Percentiles rank a stretch among this genome's conserved stretches.
phyloP scores from a whole-genome alignment of 2,888 invertebrate species.

The Oligia latruncula region DNA sequence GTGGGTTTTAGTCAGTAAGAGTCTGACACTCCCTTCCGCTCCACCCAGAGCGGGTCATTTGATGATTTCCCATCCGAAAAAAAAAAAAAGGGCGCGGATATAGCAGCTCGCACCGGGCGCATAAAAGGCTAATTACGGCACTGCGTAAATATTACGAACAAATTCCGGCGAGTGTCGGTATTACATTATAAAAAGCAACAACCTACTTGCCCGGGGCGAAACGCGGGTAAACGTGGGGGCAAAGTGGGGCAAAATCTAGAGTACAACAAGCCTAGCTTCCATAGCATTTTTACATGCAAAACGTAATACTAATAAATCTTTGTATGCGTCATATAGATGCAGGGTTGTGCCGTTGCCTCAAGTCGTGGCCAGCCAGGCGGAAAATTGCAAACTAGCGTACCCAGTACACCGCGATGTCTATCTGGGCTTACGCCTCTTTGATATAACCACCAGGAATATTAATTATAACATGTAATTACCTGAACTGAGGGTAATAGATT shows the following conservation, averaged over 20 bases:
- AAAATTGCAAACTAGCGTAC: conserved; percentile 73
- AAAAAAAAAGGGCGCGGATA: too few relatives aligned
- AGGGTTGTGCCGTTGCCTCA: conserved; percentile 59
- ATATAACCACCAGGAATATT: conserved; percentile 55
- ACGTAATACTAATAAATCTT: conserved; percentile 71
- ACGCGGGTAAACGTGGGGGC: conserved; percentile 45
- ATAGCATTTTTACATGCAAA: conserved; percentile 65
- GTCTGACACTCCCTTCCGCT: too few relatives aligned
- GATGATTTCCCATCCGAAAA: too few relatives aligned
- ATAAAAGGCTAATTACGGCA: too few relatives aligned
- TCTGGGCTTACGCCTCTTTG: conserved; percentile 55
- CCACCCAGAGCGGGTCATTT: too few relatives aligned
- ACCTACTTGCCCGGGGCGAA: conserved; percentile 41
- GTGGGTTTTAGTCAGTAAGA: too few relatives aligned
- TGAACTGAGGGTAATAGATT: conserved; percentile 43
- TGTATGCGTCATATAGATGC: conserved; percentile 67
- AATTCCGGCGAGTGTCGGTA: conserved; percentile 59
- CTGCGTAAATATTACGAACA: conserved; percentile 57
- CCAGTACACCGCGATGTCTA: conserved; percentile 59
- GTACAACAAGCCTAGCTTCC: conserved; percentile 51
- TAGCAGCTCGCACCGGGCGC: too few relatives aligned
- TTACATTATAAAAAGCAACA: conserved; percentile 61
- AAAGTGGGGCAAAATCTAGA: conserved; percentile 59
- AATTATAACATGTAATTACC: conserved; percentile 60
- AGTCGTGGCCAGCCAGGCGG: conserved; percentile 70